Conservation (phyloP, 2,797 vertebrate genomes). For the Sciurus vulgaris region DNA sequence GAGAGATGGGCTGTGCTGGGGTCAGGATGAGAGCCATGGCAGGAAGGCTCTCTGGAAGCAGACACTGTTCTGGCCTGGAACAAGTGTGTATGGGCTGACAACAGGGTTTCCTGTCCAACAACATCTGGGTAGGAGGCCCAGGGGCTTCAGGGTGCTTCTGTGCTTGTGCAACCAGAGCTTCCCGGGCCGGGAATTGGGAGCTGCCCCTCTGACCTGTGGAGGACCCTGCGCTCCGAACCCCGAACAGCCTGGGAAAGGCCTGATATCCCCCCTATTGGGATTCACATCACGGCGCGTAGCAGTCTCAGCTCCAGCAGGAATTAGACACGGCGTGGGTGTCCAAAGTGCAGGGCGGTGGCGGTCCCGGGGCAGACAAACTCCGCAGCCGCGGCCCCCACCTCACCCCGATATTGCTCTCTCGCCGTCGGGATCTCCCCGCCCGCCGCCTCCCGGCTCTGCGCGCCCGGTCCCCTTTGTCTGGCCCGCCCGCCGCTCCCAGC, state of each 20-base stretch:
- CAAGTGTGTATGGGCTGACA: too few species aligned
- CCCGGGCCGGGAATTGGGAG: not conserved
- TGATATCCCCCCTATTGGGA: constrained; percentile 59
- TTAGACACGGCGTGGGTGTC: constrained; percentile 84
- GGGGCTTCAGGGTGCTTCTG: not conserved
- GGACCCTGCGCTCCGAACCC: not conserved
- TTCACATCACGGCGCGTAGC: constrained; percentile 69
- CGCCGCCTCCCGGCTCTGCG: constrained; percentile 9
- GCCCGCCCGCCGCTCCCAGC: constrained; percentile 64
- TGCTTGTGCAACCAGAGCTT: not conserved
- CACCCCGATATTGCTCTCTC: constrained; percentile 58
- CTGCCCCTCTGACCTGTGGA: constrained; percentile 55
- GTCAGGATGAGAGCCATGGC: not conserved
- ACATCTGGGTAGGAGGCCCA: not conserved
- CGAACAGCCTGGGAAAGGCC: constrained; percentile 59
- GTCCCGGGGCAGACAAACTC: not conserved
- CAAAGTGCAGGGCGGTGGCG: constrained; percentile 53
- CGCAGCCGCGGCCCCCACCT: constrained; percentile 31
- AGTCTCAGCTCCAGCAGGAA: constrained; percentile 62
- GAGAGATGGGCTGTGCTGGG: not conserved
- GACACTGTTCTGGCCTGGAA: not conserved
- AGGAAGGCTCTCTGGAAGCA: not conserved
- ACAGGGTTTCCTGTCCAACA: not conserved
- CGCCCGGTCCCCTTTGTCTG: constrained; percentile 67
- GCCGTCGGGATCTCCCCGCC: constrained; percentile 23